Evolutionary conservation across 2,113 vertebrate species (phyloP).

Genomic region (Ciconia stormi): DNA sequence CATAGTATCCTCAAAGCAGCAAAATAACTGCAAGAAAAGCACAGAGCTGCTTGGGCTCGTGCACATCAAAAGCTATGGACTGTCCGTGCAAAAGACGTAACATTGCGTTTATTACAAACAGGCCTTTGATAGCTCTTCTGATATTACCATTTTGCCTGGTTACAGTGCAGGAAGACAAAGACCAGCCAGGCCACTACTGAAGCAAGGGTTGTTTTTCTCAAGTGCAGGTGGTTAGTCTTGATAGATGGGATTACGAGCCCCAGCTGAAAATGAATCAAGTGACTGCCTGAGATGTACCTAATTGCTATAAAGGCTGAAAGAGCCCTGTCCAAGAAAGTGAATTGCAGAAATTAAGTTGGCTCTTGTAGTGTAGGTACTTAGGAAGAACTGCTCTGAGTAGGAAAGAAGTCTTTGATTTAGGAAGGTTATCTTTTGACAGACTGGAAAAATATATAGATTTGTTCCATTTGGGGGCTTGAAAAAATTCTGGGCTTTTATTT

Average conservation of each 20-base stretch:
- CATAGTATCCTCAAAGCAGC: neutral
- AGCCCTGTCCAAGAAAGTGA: neutral
- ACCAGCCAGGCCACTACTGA: neutral
- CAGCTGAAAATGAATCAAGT: neutral
- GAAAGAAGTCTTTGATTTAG: neutral
- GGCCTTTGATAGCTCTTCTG: neutral
- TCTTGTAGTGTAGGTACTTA: neutral
- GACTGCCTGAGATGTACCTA: neutral
- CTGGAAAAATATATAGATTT: neutral
- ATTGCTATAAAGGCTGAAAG: neutral
- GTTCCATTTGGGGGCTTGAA: neutral
- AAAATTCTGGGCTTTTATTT: neutral
- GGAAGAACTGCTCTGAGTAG: neutral
- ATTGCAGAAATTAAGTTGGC: neutral
- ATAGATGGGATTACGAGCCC: neutral
- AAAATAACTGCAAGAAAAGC: neutral
- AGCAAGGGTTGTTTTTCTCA: neutral
- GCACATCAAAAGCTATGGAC: neutral
- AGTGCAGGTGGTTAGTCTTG: neutral
- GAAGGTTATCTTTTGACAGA: neutral
- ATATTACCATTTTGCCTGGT: neutral
- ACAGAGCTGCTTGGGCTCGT: neutral
- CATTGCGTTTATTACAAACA: neutral
- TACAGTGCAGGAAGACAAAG: neutral
- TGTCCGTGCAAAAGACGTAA: neutral